Percentiles rank a stretch among this genome's conserved stretches.
These are phyloP conservation scores for Anoplophora glabripennis DNA, from an alignment of 1,140 invertebrate species.

Conservation along the genomic window DNA sequence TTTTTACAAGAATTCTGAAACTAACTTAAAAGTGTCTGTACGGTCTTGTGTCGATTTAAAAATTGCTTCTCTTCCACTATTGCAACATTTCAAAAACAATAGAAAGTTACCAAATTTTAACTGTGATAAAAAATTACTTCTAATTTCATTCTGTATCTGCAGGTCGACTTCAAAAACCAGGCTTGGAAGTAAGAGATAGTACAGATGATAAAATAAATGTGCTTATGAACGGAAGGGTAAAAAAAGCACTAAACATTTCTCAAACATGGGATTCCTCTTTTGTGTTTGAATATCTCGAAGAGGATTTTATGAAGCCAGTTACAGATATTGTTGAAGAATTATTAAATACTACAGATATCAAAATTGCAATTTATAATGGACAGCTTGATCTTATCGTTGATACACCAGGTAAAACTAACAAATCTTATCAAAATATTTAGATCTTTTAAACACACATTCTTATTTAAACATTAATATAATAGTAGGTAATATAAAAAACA, in stretches of 20 bases:
- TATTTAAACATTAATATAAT: too few species aligned
- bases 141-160: neutral
- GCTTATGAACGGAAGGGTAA: constrained; percentile 73
- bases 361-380: constrained; percentile 68
- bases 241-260: constrained; percentile 58
- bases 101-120: too few species aligned
- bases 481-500: too few species aligned
- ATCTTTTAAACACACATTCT: too few species aligned
- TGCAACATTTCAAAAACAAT: too few species aligned
- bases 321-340: constrained; percentile 66
- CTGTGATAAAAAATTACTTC: neutral
- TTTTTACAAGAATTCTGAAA: too few species aligned
- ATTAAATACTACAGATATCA: constrained; percentile 66
- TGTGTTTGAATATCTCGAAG: constrained; percentile 63
- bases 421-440: too few species aligned
- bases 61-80: too few species aligned
- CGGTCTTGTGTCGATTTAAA: too few species aligned
- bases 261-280: constrained; percentile 63
- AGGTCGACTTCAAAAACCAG: neutral
- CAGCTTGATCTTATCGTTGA: constrained; percentile 71
- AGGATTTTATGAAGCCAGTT: constrained; percentile 85
- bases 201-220: constrained; percentile 48
- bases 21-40: too few species aligned
- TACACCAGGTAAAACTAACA: constrained; percentile 55
- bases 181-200: constrained; percentile 21